Evolutionary conservation across 2,113 vertebrate genomes (phyloP).

Genomic region (Campylorhamphus procurvoides): DNA sequence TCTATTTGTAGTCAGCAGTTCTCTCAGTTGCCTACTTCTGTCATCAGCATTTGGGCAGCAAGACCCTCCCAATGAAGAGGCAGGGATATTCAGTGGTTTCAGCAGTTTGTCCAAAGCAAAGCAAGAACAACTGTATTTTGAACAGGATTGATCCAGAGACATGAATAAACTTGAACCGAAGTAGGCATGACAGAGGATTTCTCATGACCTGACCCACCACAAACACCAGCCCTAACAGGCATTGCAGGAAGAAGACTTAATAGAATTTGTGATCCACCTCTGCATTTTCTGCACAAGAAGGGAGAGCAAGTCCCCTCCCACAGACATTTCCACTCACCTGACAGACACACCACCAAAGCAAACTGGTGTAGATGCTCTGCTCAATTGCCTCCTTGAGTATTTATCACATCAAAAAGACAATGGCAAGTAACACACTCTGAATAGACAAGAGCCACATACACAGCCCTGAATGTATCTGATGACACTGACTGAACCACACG

Average conservation of each 20-base stretch:
- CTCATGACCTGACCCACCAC: background rate
- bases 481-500: background rate
- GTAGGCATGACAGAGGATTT: background rate
- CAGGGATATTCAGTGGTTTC: background rate
- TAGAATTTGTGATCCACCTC: background rate
- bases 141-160: background rate
- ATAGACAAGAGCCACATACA: background rate
- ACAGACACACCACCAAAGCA: background rate
- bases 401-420: background rate
- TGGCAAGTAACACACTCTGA: background rate
- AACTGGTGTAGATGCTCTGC: background rate
- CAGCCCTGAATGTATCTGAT: background rate
- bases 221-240: constrained; percentile 5
- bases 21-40: background rate
- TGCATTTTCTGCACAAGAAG: background rate
- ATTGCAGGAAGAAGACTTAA: background rate
- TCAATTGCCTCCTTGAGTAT: background rate
- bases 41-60: background rate
- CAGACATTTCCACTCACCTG: background rate
- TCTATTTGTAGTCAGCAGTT: background rate
- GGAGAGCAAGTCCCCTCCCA: background rate
- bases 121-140: background rate
- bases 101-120: background rate
- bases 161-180: background rate
- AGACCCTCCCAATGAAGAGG: fast-evolving